phyloP scores from a whole-genome alignment of 2,113 vertebrate genomes.

The Oncorhynchus kisutch region DNA sequence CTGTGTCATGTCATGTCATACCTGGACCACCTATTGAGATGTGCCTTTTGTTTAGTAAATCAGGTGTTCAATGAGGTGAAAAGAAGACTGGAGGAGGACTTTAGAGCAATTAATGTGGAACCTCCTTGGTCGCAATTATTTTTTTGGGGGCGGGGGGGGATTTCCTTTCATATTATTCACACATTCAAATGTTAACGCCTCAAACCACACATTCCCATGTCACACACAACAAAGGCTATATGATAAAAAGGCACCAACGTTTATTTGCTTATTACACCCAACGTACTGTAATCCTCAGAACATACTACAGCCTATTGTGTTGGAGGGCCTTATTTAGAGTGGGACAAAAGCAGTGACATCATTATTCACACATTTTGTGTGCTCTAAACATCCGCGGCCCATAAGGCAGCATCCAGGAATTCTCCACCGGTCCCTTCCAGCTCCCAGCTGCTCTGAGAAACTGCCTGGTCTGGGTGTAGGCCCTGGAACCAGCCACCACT shows the following conservation, averaged over 20 bases:
- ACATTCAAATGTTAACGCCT: slow-evolving; percentile 18
- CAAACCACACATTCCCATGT: slow-evolving; percentile 38
- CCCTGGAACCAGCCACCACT: slow-evolving; percentile 30
- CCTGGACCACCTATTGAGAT: no score
- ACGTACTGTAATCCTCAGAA: slow-evolving; percentile 47
- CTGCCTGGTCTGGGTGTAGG: slow-evolving; percentile 47
- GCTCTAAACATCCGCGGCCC: slow-evolving; percentile 71
- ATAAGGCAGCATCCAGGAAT: slow-evolving; percentile 72
- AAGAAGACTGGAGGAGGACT: no score
- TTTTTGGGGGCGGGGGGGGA: no score
- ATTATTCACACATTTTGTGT: slow-evolving; percentile 71
- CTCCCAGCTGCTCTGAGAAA: slow-evolving; percentile 19
- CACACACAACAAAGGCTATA: slow-evolving; percentile 32
- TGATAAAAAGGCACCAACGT: slow-evolving; percentile 37
- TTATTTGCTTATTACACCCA: slow-evolving; percentile 57
- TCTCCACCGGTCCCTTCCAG: slow-evolving; percentile 55
- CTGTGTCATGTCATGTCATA: no score
- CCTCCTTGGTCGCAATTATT: no score
- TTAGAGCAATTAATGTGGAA: no score
- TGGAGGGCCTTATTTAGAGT: slow-evolving; percentile 56
- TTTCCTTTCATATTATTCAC: no score
- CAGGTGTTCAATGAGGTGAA: no score
- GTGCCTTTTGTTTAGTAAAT: no score
- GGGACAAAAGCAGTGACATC: slow-evolving; percentile 70
- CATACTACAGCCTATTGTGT: slow-evolving; percentile 61